Evolutionary conservation across 2,113 vertebrate species (phyloP).

Genomic region (Sakesphorus luctuosus): DNA sequence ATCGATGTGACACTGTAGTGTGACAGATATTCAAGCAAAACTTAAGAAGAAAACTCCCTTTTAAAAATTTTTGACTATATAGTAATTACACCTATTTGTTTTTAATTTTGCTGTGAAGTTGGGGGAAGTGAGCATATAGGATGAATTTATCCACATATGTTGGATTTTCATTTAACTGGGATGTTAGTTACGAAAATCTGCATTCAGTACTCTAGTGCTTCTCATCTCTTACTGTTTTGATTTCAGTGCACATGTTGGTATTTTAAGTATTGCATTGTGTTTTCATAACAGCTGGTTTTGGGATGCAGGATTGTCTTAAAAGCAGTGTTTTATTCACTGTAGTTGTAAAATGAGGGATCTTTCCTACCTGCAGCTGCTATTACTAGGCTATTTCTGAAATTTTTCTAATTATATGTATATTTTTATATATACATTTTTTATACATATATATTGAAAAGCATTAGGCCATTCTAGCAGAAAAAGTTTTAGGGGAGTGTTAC

Average conservation of each 20-base stretch:
- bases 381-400: not conserved
- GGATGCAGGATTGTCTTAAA: conserved; percentile 6
- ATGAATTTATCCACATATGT: not conserved
- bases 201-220: not conserved
- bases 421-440: not conserved
- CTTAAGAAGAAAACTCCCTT: not conserved
- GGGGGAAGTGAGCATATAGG: conserved; percentile 2
- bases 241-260: not conserved
- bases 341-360: not conserved
- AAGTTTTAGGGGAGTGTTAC: not conserved
- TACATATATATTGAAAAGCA: not conserved
- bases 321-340: not conserved
- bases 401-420: not conserved
- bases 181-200: not conserved
- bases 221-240: not conserved
- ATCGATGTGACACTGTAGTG: not conserved
- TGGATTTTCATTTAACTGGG: not conserved
- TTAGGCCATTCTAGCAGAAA: not conserved
- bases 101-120: conserved; percentile 29
- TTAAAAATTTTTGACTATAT: not conserved
- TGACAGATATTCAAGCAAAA: not conserved
- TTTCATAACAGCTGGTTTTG: not conserved
- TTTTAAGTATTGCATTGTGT: not conserved
- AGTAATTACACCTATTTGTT: not conserved
- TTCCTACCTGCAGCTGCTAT: conserved; percentile 1